phyloP scores from a whole-genome alignment of 2,113 vertebrate genomes.

The Theropithecus gelada region DNA sequence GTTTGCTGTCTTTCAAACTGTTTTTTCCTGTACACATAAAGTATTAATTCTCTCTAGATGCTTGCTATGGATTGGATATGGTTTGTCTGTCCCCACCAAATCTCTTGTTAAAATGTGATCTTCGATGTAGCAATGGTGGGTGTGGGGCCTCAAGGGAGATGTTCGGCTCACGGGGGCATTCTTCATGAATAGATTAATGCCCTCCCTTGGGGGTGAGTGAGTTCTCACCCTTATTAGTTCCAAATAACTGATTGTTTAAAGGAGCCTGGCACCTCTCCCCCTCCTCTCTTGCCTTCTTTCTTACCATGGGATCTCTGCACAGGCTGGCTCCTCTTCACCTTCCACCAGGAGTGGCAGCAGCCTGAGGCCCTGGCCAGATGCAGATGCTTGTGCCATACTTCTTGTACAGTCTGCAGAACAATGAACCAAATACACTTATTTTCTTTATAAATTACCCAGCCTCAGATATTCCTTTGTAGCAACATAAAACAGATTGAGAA shows the following conservation, averaged over 20 bases:
- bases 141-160: background rate
- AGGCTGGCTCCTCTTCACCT: background rate
- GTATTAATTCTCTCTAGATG: background rate
- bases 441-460: background rate
- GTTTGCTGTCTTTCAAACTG: background rate
- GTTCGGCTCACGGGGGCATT: background rate
- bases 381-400: background rate
- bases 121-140: background rate
- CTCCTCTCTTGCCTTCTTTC: background rate
- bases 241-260: background rate
- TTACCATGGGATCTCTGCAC: background rate
- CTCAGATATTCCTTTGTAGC: background rate
- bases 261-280: background rate
- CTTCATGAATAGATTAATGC: background rate
- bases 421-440: background rate
- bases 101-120: background rate
- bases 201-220: background rate
- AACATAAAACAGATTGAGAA: background rate
- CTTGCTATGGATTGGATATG: background rate
- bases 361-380: background rate
- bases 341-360: background rate
- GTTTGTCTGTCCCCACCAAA: background rate
- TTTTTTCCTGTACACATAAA: background rate
- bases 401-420: background rate
- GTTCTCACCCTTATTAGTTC: background rate